Conservation (phyloP, 2,888 invertebrate genomes). For the Tinea semifulvella region DNA sequence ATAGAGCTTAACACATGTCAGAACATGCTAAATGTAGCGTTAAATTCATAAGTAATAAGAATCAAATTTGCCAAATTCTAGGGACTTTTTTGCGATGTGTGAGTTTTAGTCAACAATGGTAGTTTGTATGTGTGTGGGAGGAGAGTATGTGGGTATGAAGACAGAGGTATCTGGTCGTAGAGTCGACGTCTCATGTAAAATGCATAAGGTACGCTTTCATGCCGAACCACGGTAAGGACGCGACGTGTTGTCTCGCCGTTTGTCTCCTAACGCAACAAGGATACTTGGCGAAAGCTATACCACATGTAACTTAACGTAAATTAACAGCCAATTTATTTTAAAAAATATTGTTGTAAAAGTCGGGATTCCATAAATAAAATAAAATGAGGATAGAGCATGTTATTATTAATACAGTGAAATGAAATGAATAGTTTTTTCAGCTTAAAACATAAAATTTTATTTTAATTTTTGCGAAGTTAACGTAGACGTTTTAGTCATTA, state of each 20-base stretch:
- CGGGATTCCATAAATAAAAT: no score
- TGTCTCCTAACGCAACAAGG: conserved; percentile 28
- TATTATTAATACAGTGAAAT: no score
- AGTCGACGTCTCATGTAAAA: conserved; percentile 67
- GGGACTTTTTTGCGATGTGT: neutral
- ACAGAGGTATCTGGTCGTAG: conserved; percentile 23
- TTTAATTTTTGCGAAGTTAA: no score
- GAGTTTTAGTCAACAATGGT: conserved; percentile 5
- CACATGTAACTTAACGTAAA: no score
- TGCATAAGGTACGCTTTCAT: conserved; percentile 68
- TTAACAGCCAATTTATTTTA: no score
- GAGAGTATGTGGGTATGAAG: conserved; percentile 16
- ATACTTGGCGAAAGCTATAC: conserved; percentile 7
- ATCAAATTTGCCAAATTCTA: neutral
- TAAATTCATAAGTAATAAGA: neutral
- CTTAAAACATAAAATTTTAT: no score
- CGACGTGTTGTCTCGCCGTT: conserved; percentile 34
- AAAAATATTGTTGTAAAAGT: no score
- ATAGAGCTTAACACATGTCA: neutral
- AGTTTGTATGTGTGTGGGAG: neutral
- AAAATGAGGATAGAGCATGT: no score
- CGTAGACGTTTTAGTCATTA: no score
- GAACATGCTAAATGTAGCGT: conserved; percentile 5
- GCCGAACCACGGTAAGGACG: conserved; percentile 24
- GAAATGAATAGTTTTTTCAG: no score